Conservation (phyloP, 1,140 invertebrate species). For the Papilio xuthus region DNA sequence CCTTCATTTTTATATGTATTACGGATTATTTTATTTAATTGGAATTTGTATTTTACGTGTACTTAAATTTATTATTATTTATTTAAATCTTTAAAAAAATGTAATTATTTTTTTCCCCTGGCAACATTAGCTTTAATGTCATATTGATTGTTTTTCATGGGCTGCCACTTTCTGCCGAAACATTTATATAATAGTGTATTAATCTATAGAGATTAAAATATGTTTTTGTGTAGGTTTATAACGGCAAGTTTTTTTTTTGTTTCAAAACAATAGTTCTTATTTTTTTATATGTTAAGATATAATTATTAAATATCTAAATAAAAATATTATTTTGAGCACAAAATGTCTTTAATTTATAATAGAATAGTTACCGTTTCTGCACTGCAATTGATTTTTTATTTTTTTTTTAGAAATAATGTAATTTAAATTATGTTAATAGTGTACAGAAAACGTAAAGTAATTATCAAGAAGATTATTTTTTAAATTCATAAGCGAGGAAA, state of each 20-base stretch:
- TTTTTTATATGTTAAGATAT: conserved; percentile 52
- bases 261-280: neutral
- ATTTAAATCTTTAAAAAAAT: neutral
- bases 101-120: neutral
- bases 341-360: conserved; percentile 64
- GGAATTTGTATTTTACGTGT: neutral
- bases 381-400: conserved; percentile 22
- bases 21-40: neutral
- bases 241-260: neutral
- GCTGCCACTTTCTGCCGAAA: too few species aligned
- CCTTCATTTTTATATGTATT: neutral
- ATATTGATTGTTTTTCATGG: neutral
- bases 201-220: too few species aligned
- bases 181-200: too few species aligned
- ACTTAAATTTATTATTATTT: neutral
- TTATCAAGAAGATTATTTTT: too few species aligned
- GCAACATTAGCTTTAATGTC: conserved; percentile 2
- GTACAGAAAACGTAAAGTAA: neutral
- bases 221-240: too few species aligned
- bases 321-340: conserved; percentile 66
- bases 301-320: conserved; percentile 58
- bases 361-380: conserved; percentile 24
- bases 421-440: too few species aligned
- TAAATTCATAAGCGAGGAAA: too few species aligned
- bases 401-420: conserved; percentile 33